These are phyloP conservation scores for Pedionomus torquatus DNA, from an alignment of 2,113 vertebrate species.

Conservation along the genomic window DNA sequence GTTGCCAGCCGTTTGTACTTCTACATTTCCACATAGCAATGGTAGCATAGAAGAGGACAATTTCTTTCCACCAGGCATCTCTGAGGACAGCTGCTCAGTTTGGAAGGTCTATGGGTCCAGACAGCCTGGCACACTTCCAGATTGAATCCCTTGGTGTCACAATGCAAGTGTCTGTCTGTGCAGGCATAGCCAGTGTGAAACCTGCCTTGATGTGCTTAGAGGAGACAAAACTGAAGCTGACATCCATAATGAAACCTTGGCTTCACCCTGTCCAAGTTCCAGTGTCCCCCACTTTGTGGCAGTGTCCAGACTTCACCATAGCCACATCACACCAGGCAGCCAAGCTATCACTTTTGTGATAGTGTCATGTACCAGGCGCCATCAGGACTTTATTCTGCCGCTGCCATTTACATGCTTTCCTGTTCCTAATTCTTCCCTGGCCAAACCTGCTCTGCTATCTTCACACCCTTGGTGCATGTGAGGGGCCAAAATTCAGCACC, in stretches of 20 bases:
- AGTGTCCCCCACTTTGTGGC: neutral
- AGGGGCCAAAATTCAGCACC: neutral
- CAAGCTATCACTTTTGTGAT: neutral
- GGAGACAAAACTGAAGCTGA: neutral
- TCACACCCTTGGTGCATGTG: neutral
- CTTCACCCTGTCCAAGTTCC: neutral
- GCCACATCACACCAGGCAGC: neutral
- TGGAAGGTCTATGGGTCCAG: neutral
- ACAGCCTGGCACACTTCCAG: neutral
- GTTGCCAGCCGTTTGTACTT: neutral
- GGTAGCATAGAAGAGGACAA: neutral
- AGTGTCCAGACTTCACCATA: neutral
- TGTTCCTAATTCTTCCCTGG: neutral
- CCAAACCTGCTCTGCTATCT: neutral
- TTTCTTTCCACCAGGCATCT: neutral
- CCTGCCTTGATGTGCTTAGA: neutral
- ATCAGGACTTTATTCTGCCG: neutral
- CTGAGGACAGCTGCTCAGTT: neutral
- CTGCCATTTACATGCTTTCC: neutral
- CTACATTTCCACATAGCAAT: neutral
- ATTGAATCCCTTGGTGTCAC: neutral
- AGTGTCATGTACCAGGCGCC: neutral
- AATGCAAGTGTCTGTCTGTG: accelerated
- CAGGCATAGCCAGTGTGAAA: neutral
- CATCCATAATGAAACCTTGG: neutral